Conservation (phyloP, 1,140 invertebrate species). For the Lasaia peninsularis region DNA sequence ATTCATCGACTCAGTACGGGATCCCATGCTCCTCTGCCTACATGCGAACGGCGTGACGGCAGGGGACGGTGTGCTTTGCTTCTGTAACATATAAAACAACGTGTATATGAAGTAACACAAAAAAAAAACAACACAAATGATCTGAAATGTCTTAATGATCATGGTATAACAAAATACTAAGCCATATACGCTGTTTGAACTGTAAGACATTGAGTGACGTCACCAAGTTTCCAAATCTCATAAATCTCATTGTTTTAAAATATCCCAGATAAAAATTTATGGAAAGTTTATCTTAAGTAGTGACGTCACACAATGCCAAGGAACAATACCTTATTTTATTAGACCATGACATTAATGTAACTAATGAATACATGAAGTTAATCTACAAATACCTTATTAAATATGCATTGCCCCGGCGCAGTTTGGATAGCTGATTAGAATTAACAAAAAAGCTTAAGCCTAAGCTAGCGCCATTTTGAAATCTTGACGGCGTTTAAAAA, state of each 20-base stretch:
- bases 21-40: conserved; percentile 82
- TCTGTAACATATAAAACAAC: conserved; percentile 67
- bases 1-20: conserved; percentile 54
- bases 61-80: conserved; percentile 85
- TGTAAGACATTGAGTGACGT: no score
- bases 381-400: not conserved
- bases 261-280: no score
- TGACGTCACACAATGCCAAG: no score
- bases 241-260: no score
- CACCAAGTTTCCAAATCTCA: no score
- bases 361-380: not conserved
- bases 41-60: conserved; percentile 88
- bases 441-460: not conserved
- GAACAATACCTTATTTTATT: no score
- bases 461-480: not conserved
- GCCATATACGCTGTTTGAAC: no score
- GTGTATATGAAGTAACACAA: not conserved
- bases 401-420: not conserved
- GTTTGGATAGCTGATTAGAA: not conserved
- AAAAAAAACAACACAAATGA: not conserved
- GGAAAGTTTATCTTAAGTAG: no score
- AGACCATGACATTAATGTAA: not conserved
- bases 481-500: not conserved
- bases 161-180: no score
- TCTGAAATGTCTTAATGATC: not conserved